phyloP scores from a whole-genome alignment of 2,888 invertebrate genomes.

The Scelioninae gen. 1 region DNA sequence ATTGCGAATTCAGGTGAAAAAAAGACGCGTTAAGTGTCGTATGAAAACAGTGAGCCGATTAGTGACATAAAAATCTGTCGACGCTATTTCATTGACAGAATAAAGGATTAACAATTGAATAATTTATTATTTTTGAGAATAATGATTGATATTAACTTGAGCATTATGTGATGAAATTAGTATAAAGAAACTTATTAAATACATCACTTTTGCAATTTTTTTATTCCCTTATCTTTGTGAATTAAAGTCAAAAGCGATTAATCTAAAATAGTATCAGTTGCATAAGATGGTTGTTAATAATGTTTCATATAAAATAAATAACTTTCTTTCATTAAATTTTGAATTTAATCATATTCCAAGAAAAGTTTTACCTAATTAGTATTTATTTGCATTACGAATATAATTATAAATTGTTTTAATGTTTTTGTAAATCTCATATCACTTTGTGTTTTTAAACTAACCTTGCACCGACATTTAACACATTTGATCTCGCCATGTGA shows the following conservation, averaged over 20 bases:
- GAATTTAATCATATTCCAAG: no score
- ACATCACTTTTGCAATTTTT: background rate
- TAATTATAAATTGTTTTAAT: no score
- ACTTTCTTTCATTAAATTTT: no score
- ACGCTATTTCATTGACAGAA: constrained; percentile 38
- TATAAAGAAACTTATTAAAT: constrained; percentile 20
- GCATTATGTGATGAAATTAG: constrained; percentile 29
- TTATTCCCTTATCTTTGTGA: no score
- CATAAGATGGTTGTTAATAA: no score
- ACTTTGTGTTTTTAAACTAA: constrained; percentile 81
- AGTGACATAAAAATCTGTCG: constrained; percentile 45
- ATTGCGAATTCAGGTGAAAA: constrained; percentile 38
- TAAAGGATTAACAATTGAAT: constrained; percentile 56
- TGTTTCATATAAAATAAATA: no score
- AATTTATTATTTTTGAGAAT: constrained; percentile 42
- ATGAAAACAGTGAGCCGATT: constrained; percentile 51
- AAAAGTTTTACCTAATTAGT: no score
- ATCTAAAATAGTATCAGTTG: no score
- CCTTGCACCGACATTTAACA: constrained; percentile 96
- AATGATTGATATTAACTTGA: constrained; percentile 45
- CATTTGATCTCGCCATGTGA: constrained; percentile 95
- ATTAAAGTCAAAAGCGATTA: no score
- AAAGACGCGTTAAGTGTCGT: constrained; percentile 33
- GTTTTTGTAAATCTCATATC: background rate
- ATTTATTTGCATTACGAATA: no score